These are phyloP conservation scores for Pterocles burchelli DNA, from an alignment of 2,113 vertebrate genomes.

Conservation along the genomic window DNA sequence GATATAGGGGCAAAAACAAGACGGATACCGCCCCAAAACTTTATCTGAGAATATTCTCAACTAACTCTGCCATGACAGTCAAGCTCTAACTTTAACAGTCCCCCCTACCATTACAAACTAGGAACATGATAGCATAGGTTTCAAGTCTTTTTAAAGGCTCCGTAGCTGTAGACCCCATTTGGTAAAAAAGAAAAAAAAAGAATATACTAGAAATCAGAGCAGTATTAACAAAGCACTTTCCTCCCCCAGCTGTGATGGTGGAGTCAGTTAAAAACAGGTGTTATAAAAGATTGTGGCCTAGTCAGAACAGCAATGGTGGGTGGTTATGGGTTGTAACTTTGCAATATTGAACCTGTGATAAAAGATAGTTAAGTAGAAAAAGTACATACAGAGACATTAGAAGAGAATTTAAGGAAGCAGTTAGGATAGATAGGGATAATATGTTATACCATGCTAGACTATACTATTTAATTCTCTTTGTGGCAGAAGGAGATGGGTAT, in stretches of 20 bases:
- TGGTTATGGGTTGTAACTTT: neutral
- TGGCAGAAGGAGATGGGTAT: neutral
- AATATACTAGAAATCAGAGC: neutral
- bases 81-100: neutral
- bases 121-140: neutral
- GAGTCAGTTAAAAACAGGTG: neutral
- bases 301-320: neutral
- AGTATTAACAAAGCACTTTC: neutral
- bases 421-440: neutral
- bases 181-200: neutral
- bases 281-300: neutral
- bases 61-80: neutral
- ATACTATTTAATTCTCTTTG: neutral
- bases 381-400: neutral
- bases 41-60: neutral
- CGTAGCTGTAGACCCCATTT: neutral
- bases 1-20: neutral
- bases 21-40: neutral
- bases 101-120: neutral
- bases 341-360: neutral
- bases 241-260: neutral
- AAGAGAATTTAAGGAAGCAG: neutral
- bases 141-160: neutral
- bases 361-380: neutral
- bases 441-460: neutral